Evolutionary conservation across 2,113 vertebrate genomes (phyloP), one percentile per base, ranked within the genome.

Genomic region (Columbina picui): DNA sequence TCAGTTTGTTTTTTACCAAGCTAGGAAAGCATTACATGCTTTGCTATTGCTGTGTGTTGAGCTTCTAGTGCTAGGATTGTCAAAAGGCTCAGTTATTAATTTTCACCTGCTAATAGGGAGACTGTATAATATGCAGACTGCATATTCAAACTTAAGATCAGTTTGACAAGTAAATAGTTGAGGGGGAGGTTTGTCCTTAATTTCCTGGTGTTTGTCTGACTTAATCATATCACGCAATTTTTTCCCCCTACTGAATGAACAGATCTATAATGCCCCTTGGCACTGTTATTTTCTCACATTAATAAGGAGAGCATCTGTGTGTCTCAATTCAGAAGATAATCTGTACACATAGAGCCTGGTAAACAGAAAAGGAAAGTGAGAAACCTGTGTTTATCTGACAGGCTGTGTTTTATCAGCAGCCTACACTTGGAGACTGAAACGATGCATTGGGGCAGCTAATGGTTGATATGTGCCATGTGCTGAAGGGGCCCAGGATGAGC

Each of bases 291-390:
- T 96, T 92, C 84, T 94, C 84, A 67, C 81, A 79, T 91, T 93
- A 94, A 87, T 94, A 96, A 90, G 86, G 52, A 94, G 76, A 96
- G 80, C 91, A 93, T 95, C 91, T 94, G 74, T 78, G 84, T 93
- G 81, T 82, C 91, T 91, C 86, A 68, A 17, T 87, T 87, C 16
- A 0, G 73, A 84, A 82, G 52, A 82, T 91, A 91, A 69, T 93
- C 87, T 76, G 50, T 71, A 68, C 82, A 87, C 78, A 75, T 52
- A 22, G 43, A 77, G 78, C 36, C 57, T 75, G 30, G 53, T 84
- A 75, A 94, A 93, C 38, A 78, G 32, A 38, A 57, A 82, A 55
- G 52, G 29, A 45, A 70, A 81, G 45, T 32, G 74, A 91, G 81
- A 91, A 95, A 91, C n/a, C n/a, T 90, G 77, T 79, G 49, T 85